Base-by-base conservation (phyloP, 2,888 invertebrate genomes). In the Phaedon cochleariae region DNA sequence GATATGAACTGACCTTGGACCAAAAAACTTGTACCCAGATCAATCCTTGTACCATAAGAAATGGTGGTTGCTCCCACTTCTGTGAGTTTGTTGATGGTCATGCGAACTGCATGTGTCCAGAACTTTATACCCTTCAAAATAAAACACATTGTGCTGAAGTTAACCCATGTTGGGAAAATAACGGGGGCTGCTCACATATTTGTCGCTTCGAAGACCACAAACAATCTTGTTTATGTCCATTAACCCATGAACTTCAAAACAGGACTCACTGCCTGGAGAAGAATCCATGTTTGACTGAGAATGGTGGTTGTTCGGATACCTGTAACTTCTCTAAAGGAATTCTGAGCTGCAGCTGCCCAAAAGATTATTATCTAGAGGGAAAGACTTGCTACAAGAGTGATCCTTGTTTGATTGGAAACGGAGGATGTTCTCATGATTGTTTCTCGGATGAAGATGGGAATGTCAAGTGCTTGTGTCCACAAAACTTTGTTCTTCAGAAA, bases 231-330 rank as follows among this genome's bases (percentile, higher is more conserved):
- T 79, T 84, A 0, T 90, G 90, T 76, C 85, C 86, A 0, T 73
- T 80, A 17, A 87, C 86, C 1, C 83, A 84, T 64, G 83, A 85
- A 60, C 74, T 87, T 7, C 72, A 74, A 4, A 78, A 80, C 46
- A 82, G 79, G 26, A 80, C 77, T 17, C 74, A 73, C 49, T 85
- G 85, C 68, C 73, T 69, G 18, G 83, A 84, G 74, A 81, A 86
- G 9, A 85, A 89, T 75, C 88, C 87, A 29, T 91, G 90, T 70
- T 77, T 81, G 4, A 74, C 79, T 0, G 84, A 85, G 52, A 89
- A 90, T 69, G 89, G 88, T 0, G 88, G 87, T 49, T 91, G 91
- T 77, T 86, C 87, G 6, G 89, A 90, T 67, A 81, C 83, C n/a
- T 91, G 91, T 74, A 46, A 76, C 1, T 78, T 83, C 48, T 79